Percentiles rank a stretch among this genome's conserved stretches.
Conservation (phyloP, 2,113 vertebrate species). For the Tamias sibiricus region DNA sequence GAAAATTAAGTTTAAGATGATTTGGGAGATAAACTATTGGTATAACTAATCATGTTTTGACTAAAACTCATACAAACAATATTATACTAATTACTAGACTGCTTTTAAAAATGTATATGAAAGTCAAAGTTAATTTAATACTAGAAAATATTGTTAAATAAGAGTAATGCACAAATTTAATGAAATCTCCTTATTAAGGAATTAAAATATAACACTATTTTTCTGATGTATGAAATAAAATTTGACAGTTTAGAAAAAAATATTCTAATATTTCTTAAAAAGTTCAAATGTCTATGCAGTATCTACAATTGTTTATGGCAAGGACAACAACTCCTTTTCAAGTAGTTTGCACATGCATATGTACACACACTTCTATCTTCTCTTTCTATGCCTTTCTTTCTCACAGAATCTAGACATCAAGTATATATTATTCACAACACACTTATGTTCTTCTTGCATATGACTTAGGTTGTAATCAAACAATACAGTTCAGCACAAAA, state of each 20-base stretch:
- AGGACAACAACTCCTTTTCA: slow-evolving; percentile 28
- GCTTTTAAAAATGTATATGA: not conserved
- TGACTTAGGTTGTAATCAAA: slow-evolving; percentile 2
- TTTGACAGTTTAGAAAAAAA: not conserved
- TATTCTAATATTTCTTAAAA: not conserved
- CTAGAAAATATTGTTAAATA: not conserved
- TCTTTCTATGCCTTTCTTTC: not conserved
- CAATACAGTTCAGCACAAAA: not conserved
- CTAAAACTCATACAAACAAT: slow-evolving; percentile 7
- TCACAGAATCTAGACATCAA: not conserved
- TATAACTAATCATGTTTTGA: not conserved
- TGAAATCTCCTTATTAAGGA: not conserved
- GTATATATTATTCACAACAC: slow-evolving; percentile 9
- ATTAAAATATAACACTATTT: not conserved
- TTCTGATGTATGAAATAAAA: slow-evolving; percentile 32
- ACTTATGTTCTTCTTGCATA: not conserved
- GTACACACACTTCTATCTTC: not conserved
- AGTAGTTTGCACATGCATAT: not conserved
- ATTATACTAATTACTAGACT: not conserved
- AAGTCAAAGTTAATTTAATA: slow-evolving; percentile 48
- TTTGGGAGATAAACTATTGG: not conserved
- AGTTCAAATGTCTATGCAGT: not conserved
- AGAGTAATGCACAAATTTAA: not conserved
- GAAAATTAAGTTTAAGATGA: slow-evolving; percentile 36
- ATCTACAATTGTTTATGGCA: not conserved